These are phyloP conservation scores for Hoplostethus mediterraneus DNA, from an alignment of 2,797 vertebrate species.

Conservation along the genomic window DNA sequence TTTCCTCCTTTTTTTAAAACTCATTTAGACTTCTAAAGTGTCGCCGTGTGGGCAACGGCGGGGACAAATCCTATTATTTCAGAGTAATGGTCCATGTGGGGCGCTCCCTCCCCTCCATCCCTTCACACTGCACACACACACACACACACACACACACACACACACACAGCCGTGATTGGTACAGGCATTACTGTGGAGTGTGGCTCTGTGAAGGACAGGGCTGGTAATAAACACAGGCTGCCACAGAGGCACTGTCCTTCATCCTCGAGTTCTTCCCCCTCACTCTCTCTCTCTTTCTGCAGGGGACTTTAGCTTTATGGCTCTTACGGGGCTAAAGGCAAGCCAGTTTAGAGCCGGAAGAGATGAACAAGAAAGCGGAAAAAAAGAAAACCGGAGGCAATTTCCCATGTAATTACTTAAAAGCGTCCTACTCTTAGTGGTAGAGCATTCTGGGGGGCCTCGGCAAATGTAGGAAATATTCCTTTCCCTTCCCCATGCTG, in stretches of 20 bases:
- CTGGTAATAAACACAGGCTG: constrained; percentile 20
- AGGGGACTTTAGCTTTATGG: background rate
- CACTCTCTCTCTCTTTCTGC: background rate
- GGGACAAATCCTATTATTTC: constrained; percentile 22
- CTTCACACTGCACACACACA: background rate
- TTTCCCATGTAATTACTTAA: constrained; percentile 27
- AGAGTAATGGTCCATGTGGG: constrained; percentile 27
- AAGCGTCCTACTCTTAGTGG: constrained; percentile 9
- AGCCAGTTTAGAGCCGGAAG: background rate
- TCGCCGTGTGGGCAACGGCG: background rate
- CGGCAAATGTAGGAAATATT: constrained; percentile 9
- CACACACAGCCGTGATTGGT: background rate
- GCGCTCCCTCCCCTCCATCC: background rate
- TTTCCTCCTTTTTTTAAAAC: background rate
- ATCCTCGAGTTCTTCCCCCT: background rate
- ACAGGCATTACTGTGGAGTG: constrained; percentile 13
- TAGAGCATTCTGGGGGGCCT: background rate
- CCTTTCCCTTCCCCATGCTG: background rate
- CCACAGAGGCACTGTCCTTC: background rate
- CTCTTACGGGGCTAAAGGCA: constrained; percentile 15
- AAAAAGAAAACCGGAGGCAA: background rate
- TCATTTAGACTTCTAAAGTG: background rate
- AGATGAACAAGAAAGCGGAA: background rate
- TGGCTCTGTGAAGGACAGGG: constrained; percentile 30
- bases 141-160: background rate